Conservation (phyloP, 1,140 invertebrate species). For the Contarinia nasturtii region DNA sequence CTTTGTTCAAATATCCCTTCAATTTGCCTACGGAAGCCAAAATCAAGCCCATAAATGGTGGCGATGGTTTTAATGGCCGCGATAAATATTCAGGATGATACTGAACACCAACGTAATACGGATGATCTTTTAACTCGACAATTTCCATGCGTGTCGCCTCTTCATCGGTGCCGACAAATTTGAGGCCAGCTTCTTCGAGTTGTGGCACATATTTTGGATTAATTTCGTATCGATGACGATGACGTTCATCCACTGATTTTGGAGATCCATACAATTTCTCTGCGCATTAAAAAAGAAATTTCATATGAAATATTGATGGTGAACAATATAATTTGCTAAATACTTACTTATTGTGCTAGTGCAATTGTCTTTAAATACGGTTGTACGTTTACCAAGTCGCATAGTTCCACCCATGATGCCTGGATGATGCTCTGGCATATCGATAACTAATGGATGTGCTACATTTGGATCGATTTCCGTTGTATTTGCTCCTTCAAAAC, state of each 20-base stretch:
- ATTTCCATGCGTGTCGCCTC: conserved; percentile 71
- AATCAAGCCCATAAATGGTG: conserved; percentile 88
- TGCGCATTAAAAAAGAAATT: conserved; percentile 24
- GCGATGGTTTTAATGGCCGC: conserved; percentile 79
- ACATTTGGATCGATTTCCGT: conserved; percentile 68
- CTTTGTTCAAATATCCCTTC: conserved; percentile 43
- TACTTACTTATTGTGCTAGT: conserved; percentile 52
- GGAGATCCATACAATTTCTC: conserved; percentile 69
- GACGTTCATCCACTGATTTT: conserved; percentile 79
- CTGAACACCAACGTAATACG: conserved; percentile 89
- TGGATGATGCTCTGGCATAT: conserved; percentile 96
- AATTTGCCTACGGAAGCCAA: conserved; percentile 66
- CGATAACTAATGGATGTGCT: conserved; percentile 69
- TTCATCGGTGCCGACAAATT: conserved; percentile 74
- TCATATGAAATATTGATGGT: too few relatives aligned
- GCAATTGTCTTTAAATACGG: conserved; percentile 43
- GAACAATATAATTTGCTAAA: too few relatives aligned
- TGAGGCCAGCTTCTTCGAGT: conserved; percentile 66
- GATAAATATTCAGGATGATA: conserved; percentile 97
- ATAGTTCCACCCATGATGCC: conserved; percentile 94
- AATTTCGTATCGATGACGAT: conserved; percentile 90
- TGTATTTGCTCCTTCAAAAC: conserved; percentile 49
- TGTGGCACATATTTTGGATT: conserved; percentile 70
- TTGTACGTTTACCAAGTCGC: conserved; percentile 82
- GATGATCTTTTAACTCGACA: conserved; percentile 52